Base-by-base conservation (phyloP, 1,140 invertebrate genomes). In the Caenorhabditis briggsae region DNA sequence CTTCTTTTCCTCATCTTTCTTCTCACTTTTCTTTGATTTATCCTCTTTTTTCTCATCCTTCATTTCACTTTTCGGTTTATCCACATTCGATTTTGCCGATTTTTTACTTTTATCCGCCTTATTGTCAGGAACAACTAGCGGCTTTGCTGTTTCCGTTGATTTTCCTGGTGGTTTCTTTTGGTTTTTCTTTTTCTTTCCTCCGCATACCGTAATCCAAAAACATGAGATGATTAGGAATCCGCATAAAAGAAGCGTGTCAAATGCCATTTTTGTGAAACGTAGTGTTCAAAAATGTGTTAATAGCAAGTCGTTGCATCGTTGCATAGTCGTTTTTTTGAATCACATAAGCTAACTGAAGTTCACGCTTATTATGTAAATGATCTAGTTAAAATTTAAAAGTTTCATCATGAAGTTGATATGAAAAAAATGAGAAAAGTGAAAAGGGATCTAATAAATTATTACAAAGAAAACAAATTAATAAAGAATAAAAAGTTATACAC, bases 401-500 rank as follows among this genome's bases (percentile, higher is more conserved):
- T 53, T 53, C 50, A 53, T 53, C 16, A 58, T 58, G n/a, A 58
- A 58, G 16, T 58, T 58, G 56, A 58, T 18, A 58, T 20, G 16
- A 58, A 58, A n/a, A n/a, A 58, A n/a, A 0, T 58, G 8, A 58
- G 56, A 20, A 58, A n/a, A 53, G 50, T 58, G 16, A 58, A 53
- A 53, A 11, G 0, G 0, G 16, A 53, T 53, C 50, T 53, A 53
- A 53, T 61, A 20, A 25, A 5, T 20, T 20, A 61, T 33, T 33
- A 33, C 33, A 33, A 25, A 61, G 58, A 61, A 61, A 61, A 61
- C 9, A 25, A 61, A 23, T 12, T 1, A 3, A 25, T 25, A 25
- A 61, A 33, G 25, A 61, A 11, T 11, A 61, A 61, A 14, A 53
- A 11, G 50, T 53, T 61, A 64, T 64, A 70, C 64, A 70, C 64